phyloP scores from a whole-genome alignment of 2,797 vertebrate genomes.

The Enteromius trimaculatus region DNA sequence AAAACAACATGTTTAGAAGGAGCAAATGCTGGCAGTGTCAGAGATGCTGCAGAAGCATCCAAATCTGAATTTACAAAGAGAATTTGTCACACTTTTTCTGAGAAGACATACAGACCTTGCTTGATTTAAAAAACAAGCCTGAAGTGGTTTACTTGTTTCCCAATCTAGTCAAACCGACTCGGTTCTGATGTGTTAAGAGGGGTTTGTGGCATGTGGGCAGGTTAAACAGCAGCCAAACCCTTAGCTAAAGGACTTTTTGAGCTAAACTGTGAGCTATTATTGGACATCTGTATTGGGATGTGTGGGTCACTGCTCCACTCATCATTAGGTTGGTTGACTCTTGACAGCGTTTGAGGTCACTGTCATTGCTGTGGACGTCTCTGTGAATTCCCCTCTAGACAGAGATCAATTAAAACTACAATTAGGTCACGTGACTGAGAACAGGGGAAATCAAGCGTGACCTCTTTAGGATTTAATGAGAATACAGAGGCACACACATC shows the following conservation, averaged over 20 bases:
- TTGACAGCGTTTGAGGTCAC: conserved; percentile 37
- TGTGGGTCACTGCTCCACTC: neutral
- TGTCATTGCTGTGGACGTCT: conserved; percentile 19
- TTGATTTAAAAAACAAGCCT: neutral
- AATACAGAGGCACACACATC: conserved; percentile 21
- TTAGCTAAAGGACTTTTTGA: neutral
- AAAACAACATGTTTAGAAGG: conserved; percentile 25
- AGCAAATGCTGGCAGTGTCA: conserved; percentile 28
- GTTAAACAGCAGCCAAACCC: neutral
- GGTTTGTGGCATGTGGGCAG: neutral
- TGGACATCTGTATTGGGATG: neutral
- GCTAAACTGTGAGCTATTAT: neutral
- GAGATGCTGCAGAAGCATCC: neutral
- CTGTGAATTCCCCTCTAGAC: conserved; percentile 13
- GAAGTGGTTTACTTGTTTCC: neutral
- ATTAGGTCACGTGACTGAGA: conserved; percentile 57
- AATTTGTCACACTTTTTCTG: neutral
- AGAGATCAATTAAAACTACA: conserved; percentile 56
- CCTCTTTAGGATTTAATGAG: conserved; percentile 52
- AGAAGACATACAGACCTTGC: neutral
- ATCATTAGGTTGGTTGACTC: neutral
- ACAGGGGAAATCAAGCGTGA: conserved; percentile 34
- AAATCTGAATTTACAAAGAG: neutral
- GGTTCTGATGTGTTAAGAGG: neutral
- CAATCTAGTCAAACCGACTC: too few species aligned